Conservation (phyloP, 2,888 invertebrate genomes). For the Athalia circularis region DNA sequence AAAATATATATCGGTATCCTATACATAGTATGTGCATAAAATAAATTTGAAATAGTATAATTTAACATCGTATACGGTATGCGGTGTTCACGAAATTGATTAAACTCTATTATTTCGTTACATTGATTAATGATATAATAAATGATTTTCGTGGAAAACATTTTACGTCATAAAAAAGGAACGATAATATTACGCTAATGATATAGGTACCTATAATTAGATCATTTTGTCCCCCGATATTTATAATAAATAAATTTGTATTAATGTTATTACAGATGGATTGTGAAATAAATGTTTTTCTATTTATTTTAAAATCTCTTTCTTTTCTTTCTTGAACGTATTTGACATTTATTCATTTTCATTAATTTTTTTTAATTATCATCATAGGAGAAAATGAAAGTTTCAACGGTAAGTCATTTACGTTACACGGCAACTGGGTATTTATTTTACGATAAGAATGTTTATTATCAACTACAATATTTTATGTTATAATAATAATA, state of each 20-base stretch:
- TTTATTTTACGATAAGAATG: conserved; percentile 30
- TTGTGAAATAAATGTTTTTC: conserved; percentile 68
- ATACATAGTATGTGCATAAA: background rate
- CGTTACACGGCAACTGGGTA: conserved; percentile 27
- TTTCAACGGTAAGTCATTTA: conserved; percentile 28
- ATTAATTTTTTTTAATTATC: background rate
- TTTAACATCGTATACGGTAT: too few species aligned
- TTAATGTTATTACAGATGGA: conserved; percentile 65
- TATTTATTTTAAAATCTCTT: conserved; percentile 50
- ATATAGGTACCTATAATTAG: conserved; percentile 57
- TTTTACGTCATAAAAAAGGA: background rate
- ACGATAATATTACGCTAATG: conserved; percentile 56
- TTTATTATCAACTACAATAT: conserved; percentile 26
- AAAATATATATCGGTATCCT: background rate
- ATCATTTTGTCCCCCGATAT: conserved; percentile 49
- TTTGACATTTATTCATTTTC: background rate
- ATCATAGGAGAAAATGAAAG: background rate
- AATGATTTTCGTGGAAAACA: conserved; percentile 10
- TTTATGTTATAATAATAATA: conserved; percentile 33
- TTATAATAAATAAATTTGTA: conserved; percentile 59
- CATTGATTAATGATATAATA: too few species aligned
- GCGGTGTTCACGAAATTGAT: background rate
- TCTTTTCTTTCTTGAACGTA: background rate
- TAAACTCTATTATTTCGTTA: background rate
- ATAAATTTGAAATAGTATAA: too few species aligned